These are phyloP conservation scores for Atlantisia rogersi DNA, from an alignment of 2,113 vertebrate genomes.

Conservation along the genomic window DNA sequence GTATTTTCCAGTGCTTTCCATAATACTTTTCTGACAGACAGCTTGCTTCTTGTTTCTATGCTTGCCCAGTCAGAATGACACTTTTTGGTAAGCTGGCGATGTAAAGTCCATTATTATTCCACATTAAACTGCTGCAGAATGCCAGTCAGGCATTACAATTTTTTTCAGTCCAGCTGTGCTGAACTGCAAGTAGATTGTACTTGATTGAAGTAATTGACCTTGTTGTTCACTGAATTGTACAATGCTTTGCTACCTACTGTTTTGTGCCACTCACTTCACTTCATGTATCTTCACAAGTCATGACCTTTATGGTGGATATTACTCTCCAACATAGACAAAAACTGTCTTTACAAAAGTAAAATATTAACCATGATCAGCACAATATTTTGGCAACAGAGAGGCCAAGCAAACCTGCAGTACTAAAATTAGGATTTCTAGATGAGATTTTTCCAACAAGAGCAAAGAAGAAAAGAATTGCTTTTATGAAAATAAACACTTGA, in stretches of 20 bases:
- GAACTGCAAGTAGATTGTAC: constrained; percentile 54
- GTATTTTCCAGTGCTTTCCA: neutral
- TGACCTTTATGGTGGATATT: constrained; percentile 55
- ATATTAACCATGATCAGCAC: neutral
- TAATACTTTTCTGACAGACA: neutral
- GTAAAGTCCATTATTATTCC: constrained; percentile 67
- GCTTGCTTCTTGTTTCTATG: constrained; percentile 24
- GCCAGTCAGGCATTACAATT: constrained; percentile 54
- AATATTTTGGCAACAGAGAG: neutral
- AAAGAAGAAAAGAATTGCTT: neutral
- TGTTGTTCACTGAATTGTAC: constrained; percentile 66
- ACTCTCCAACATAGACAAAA: constrained; percentile 38
- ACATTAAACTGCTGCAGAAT: constrained; percentile 50
- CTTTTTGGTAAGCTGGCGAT: constrained; percentile 47
- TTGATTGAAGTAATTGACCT: constrained; percentile 72
- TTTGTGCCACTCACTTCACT: constrained; percentile 66
- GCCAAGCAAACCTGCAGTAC: neutral
- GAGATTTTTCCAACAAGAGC: neutral
- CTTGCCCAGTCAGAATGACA: constrained; percentile 18
- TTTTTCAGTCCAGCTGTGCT: constrained; percentile 74
- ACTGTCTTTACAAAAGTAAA: constrained; percentile 26
- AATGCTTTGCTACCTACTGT: constrained; percentile 67
- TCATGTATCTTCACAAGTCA: constrained; percentile 52
- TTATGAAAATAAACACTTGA: neutral
- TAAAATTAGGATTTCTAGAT: neutral